Base-by-base conservation (phyloP, 2,888 invertebrate genomes). In the Sesamia inferens region DNA sequence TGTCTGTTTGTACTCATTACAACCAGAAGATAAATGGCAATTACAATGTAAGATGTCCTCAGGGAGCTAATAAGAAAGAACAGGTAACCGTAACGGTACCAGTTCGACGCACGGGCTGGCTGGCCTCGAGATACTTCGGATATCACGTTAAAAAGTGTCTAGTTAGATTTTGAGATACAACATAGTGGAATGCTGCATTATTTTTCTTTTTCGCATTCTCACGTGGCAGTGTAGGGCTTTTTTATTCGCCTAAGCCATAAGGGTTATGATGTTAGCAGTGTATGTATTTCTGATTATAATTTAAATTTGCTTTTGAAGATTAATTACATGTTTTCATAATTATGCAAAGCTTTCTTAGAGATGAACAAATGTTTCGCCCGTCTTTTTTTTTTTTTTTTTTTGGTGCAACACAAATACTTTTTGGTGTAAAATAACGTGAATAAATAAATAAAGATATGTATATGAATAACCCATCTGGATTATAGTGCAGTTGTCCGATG, bases 1-100 rank as follows among this genome's bases (percentile, higher is more conserved):
- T 31, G 31, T 31, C 31, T 31, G 74, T 71, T 72, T 69, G 69
- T 82, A 72, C 59, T 77, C 67, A 76, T 81, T 82, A 79, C 70
- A 67, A 74, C 51, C 68, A 70, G 68, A 75, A 79, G 72, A 80
- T 80, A 80, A 82, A 85, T 85, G 71, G 77, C 78, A 76, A 80
- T 82, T 73, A 81, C 74, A 78, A 81, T 79, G 74, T 76, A 76
- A 82, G 82, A 86, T 78, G 74, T 85, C 68, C 80, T 77, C 76
- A 74, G 79, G 77, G 78, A 79, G 74, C 81, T 87, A 83, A 87
- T 85, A 85, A 81, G 75, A 78, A 69, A 82, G 85, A 90, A 90
- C 90, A 86, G 90, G 90, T 90, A 88, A 83, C 77, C 67, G 80
- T 90, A 91, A 90, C 90, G 90, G 90, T 88, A 85, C 80, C 75